A percentile compares a stretch with the other conserved stretches of the same genome.
Conservation (phyloP, 2,113 vertebrate genomes). For the Athene noctua region DNA sequence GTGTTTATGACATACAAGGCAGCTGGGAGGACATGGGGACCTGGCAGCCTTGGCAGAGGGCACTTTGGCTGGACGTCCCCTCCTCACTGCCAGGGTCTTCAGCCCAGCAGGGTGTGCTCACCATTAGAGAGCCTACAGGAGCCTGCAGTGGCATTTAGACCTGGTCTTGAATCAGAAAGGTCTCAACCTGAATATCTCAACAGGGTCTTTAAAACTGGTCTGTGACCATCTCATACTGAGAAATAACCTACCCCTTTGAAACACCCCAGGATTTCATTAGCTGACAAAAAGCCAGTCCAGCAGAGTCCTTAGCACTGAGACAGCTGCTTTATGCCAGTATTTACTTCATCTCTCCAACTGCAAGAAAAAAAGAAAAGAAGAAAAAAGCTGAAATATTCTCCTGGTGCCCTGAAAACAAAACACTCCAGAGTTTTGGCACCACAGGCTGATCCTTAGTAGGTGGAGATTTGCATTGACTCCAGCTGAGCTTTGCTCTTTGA, state of each 20-base stretch:
- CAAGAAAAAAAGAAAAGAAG: background rate
- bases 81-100: background rate
- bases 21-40: background rate
- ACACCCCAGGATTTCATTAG: background rate
- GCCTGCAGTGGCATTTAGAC: background rate
- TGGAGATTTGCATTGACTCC: slow-evolving; percentile 13
- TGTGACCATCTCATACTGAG: background rate
- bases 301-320: background rate
- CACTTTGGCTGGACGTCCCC: background rate
- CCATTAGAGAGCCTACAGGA: background rate
- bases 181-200: background rate
- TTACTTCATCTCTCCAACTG: background rate
- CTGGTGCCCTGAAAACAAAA: slow-evolving; percentile 38
- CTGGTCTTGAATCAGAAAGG: background rate
- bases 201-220: background rate
- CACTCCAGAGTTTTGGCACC: slow-evolving; percentile 25
- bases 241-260: background rate
- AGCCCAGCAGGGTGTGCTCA: background rate
- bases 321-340: background rate
- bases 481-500: slow-evolving; percentile 52
- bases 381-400: background rate
- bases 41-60: background rate
- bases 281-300: background rate
- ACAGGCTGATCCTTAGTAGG: background rate
- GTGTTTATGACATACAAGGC: background rate